A percentile compares a stretch with the other conserved stretches of the same genome.
Evolutionary conservation across 2,797 vertebrate genomes (phyloP).

Genomic region (Xenopus petersii): DNA sequence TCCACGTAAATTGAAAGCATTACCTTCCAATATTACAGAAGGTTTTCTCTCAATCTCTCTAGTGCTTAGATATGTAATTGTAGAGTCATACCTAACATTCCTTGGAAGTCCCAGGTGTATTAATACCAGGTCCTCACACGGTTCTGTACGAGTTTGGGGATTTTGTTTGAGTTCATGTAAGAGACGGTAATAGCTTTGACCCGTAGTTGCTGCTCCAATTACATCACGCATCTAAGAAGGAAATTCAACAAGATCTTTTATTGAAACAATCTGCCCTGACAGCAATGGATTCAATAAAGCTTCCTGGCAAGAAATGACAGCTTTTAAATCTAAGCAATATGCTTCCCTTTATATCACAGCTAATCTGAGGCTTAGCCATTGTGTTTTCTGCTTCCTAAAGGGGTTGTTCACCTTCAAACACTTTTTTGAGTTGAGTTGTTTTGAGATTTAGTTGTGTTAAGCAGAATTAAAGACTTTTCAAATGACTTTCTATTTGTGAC

Average conservation of each 20-base stretch:
- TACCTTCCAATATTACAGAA: no score
- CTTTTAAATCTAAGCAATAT: not conserved
- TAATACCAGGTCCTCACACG: constrained; percentile 86
- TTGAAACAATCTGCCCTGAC: not conserved
- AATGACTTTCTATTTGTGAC: no score
- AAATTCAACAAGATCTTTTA: constrained; percentile 3
- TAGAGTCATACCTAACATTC: constrained; percentile 80
- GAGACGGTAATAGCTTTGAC: constrained; percentile 76
- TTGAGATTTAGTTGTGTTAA: no score
- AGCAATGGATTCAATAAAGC: not conserved
- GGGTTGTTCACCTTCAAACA: no score
- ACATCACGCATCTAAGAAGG: constrained; percentile 85
- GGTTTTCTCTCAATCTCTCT: no score
- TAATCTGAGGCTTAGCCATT: not conserved
- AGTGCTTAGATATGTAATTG: not conserved
- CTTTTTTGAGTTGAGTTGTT: no score
- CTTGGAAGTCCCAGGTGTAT: constrained; percentile 87
- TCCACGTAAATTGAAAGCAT: no score
- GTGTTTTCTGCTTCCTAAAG: not conserved
- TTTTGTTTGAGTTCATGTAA: constrained; percentile 83
- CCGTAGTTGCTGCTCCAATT: constrained; percentile 87
- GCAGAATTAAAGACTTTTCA: no score
- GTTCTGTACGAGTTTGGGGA: constrained; percentile 77
- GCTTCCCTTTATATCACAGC: not conserved
- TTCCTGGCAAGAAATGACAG: not conserved